Evolutionary conservation across 2,888 invertebrate species (phyloP).

Genomic region (Gymnocheta viridis): DNA sequence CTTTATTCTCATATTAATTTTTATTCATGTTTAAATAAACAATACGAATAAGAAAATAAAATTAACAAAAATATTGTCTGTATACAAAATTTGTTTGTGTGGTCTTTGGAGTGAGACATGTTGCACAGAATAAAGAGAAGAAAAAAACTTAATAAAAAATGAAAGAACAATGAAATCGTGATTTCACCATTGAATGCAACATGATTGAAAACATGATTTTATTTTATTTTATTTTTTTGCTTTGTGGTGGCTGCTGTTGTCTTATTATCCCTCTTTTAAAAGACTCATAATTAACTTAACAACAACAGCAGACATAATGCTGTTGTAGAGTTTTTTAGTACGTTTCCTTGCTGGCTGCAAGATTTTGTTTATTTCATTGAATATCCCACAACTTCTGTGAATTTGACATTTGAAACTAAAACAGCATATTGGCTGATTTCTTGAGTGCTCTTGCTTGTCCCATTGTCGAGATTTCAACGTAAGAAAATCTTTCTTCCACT

Average conservation of each 20-base stretch:
- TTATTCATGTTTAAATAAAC: slow-evolving; percentile 56
- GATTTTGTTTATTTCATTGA: background rate
- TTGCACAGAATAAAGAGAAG: background rate
- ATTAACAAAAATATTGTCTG: background rate
- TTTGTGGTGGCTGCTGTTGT: slow-evolving; percentile 12
- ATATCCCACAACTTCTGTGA: background rate
- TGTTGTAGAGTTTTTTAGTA: slow-evolving; percentile 17
- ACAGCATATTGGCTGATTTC: no score
- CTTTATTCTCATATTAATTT: slow-evolving; percentile 44
- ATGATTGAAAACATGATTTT: slow-evolving; percentile 56
- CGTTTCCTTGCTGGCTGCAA: background rate
- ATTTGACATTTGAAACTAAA: no score
- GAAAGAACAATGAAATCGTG: slow-evolving; percentile 64
- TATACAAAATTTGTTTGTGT: slow-evolving; percentile 52
- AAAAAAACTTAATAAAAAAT: slow-evolving; percentile 13
- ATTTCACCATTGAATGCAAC: slow-evolving; percentile 61
- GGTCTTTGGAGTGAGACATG: slow-evolving; percentile 27
- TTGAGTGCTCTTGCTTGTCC: no score
- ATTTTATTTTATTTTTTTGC: background rate
- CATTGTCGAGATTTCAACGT: no score
- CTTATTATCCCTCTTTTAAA: slow-evolving; percentile 61
- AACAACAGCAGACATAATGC: slow-evolving; percentile 40
- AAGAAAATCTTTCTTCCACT: no score
- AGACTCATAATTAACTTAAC: slow-evolving; percentile 62
- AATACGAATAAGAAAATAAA: background rate